Evolutionary conservation across 2,797 vertebrate genomes (phyloP), one percentile per base, ranked within the genome.

Genomic region (Enteromius argenteus): DNA sequence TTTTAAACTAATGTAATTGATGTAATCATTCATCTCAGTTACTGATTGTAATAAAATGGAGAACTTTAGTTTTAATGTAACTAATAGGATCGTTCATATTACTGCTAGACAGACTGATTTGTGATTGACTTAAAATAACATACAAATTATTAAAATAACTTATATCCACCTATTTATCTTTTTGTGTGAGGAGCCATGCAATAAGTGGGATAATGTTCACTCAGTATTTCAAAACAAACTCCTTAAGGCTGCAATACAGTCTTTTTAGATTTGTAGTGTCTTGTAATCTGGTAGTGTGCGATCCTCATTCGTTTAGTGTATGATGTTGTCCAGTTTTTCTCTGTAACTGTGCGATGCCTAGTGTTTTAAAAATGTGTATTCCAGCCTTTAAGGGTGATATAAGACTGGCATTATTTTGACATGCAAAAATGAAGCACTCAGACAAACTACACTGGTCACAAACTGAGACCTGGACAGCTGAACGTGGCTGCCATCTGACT

Each of bases 401-500:
- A 80, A 68, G 37, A 39, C 11, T 67, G 2, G 17, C 46, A 81
- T 73, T 81, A 71, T 42, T 5, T n/a, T 0, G n/a, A 5, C 79
- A 80, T 71, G n/a, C 68, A 85, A 85, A 44, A 86, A 74, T 51
- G 27, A 69, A 64, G 30, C 68, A 87, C 68, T 49, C 23, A 4
- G 81, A 51, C 84, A 72, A 66, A 84, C 19, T 76, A 76, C 81
- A 84, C 69, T 10, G 19, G 27, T 78, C 37, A 69, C 60, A 80
- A 46, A 58, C 77, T 77, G 84, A 86, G 51, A 91, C 91, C 90
- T 91, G 86, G 90, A 90, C 32, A 90, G 42, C 76, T 90, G 91
- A 84, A 87, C 83, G 56, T 89, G 88, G 44, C 87, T 89, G 84
- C 86, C 87, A 60, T 87, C 80, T 23, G 87, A 79, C 72, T 86